Evolutionary conservation across 2,888 invertebrate species (phyloP).

Genomic region (Tetropium fuscum): DNA sequence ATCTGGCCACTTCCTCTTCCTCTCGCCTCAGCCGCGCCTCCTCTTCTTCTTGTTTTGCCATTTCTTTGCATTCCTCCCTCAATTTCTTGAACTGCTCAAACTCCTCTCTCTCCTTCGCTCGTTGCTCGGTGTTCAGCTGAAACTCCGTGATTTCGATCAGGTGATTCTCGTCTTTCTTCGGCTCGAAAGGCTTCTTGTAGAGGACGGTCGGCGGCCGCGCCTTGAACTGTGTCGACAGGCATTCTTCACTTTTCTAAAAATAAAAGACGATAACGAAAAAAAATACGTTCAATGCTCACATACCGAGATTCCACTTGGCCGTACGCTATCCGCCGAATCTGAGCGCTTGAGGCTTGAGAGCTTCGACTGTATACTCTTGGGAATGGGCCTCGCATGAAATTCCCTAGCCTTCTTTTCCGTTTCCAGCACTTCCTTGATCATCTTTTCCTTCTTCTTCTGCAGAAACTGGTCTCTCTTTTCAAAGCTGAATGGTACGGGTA

Average conservation of each 20-base stretch:
- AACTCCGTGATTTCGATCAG: slow-evolving; percentile 68
- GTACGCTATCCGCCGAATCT: slow-evolving; percentile 45
- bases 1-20: slow-evolving; percentile 67
- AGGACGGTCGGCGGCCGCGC: slow-evolving; percentile 74
- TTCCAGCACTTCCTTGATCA: slow-evolving; percentile 70
- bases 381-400: slow-evolving; percentile 80
- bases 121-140: slow-evolving; percentile 73
- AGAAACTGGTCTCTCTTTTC: slow-evolving; percentile 73
- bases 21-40: slow-evolving; percentile 51
- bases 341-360: neutral
- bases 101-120: slow-evolving; percentile 72
- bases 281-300: neutral
- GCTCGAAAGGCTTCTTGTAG: slow-evolving; percentile 75
- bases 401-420: slow-evolving; percentile 72
- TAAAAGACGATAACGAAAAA: neutral
- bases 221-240: slow-evolving; percentile 67
- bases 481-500: slow-evolving; percentile 75
- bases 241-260: slow-evolving; percentile 58
- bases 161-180: slow-evolving; percentile 67
- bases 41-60: slow-evolving; percentile 31
- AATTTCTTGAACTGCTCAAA: slow-evolving; percentile 72
- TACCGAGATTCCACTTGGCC: neutral
- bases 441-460: slow-evolving; percentile 71
- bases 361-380: slow-evolving; percentile 56
- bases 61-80: slow-evolving; percentile 65